phyloP scores from a whole-genome alignment of 2,797 vertebrate genomes.

The Aldrovandia affinis region DNA sequence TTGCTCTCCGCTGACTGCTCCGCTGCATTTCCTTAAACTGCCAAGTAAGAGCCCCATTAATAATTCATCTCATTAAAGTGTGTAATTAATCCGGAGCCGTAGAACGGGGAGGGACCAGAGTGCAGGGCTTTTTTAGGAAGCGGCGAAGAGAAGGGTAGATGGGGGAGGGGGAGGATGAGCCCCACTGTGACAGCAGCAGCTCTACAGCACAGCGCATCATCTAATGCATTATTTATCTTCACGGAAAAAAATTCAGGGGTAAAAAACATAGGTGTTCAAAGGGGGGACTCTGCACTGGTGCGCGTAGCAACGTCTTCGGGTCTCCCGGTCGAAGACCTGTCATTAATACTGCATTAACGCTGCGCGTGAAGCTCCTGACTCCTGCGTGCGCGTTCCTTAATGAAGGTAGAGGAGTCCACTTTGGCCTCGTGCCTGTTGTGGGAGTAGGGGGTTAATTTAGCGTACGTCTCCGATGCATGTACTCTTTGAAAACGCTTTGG shows the following conservation, averaged over 20 bases:
- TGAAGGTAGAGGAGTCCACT: neutral
- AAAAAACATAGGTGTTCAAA: slow-evolving; percentile 29
- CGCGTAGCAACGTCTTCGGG: slow-evolving; percentile 59
- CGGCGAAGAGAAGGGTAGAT: slow-evolving; percentile 38
- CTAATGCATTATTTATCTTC: slow-evolving; percentile 72
- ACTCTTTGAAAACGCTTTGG: neutral
- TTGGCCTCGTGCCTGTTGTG: neutral
- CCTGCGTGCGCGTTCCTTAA: neutral
- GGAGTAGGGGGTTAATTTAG: slow-evolving; percentile 5
- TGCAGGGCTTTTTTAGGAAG: slow-evolving; percentile 61
- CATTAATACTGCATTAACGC: slow-evolving; percentile 50
- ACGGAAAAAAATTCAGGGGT: slow-evolving; percentile 31
- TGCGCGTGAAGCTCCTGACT: neutral
- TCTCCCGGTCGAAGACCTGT: slow-evolving; percentile 51
- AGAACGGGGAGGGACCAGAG: slow-evolving; percentile 72
- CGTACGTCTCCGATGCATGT: neutral
- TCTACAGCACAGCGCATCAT: slow-evolving; percentile 55
- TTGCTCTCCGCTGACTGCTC: slow-evolving; percentile 86
- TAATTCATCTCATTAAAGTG: slow-evolving; percentile 99
- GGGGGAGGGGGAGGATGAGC: slow-evolving; percentile 39
- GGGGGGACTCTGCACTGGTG: slow-evolving; percentile 43
- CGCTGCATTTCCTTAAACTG: slow-evolving; percentile 94
- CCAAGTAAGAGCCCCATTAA: slow-evolving; percentile 98
- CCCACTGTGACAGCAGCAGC: slow-evolving; percentile 62
- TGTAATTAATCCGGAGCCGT: slow-evolving; percentile 94